These are phyloP conservation scores for Pitangus sulphuratus DNA, from an alignment of 2,797 vertebrate genomes.

Conservation along the genomic window DNA sequence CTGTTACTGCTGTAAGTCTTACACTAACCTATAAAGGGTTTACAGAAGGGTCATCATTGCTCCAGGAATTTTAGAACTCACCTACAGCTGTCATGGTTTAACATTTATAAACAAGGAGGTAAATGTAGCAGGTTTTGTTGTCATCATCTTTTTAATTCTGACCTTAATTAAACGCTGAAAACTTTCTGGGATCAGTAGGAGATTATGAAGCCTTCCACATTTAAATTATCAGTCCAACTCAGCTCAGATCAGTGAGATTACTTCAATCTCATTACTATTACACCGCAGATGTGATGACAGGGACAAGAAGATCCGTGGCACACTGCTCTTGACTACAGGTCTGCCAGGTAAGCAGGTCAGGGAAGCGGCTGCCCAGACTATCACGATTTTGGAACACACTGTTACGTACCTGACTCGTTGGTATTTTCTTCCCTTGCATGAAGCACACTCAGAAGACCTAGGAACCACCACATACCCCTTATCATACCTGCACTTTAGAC, in stretches of 20 bases:
- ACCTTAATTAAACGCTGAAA: constrained; percentile 53
- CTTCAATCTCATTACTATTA: constrained; percentile 34
- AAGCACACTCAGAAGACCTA: background rate
- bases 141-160: background rate
- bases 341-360: background rate
- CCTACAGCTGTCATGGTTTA: background rate
- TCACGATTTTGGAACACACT: background rate
- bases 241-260: constrained; percentile 14
- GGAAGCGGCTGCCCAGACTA: background rate
- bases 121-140: constrained; percentile 18
- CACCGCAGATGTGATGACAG: background rate
- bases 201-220: constrained; percentile 55
- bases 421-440: background rate
- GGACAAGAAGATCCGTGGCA: background rate
- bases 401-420: background rate
- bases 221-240: constrained; percentile 26
- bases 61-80: background rate
- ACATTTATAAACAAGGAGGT: constrained; percentile 26
- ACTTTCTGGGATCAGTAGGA: constrained; percentile 39
- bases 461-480: background rate
- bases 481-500: background rate
- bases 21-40: background rate
- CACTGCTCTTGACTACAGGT: background rate
- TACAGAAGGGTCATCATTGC: background rate
- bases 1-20: background rate